Base-by-base conservation (phyloP, 1,140 invertebrate species). In the Drosophila sp. region DNA sequence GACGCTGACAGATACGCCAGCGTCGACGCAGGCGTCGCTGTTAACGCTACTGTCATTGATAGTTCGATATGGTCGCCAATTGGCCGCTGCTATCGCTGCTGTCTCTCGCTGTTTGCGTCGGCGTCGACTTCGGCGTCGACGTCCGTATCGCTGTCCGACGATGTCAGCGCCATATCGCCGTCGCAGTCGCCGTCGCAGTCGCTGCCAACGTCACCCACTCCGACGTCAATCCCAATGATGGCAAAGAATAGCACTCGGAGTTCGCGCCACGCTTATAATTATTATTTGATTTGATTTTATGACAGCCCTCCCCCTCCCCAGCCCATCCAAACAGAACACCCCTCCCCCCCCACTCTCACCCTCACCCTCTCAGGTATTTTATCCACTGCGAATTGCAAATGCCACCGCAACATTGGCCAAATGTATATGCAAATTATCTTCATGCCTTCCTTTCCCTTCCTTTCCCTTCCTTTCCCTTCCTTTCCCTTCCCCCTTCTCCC, bases 211-310 rank as follows among this genome's bases (percentile, higher is more conserved):
- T 7, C 48, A 8, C 25, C 25, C 2, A 36, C 27, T 25, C 2
- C 54, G 56, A 74, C 78, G 81, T 81, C 74, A 87, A 84, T 83
- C 57, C 57, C 38, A 43, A 75, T 45, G 51, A 77, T 63, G 64
- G 56, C 46, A 69, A 76, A 65, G 59, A 80, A 75, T 61, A 40
- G 67, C 27, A 40, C 56, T 51, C 64, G 50, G 21, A 53, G 71
- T 73, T 48, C 53, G 76, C 72, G 76, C 40, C 62, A 74, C 71
- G 70, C 78, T 84, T 84, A 65, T 74, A 72, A 78, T 86, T 72
- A 80, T 86, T 80, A 69, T 80, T 80, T 83, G 77, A 84, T 78
- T 84, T 67, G 63, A 66, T 79, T 73, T 45, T 69, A 76, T 64
- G 69, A 69, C 50, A 6, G 13, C 7, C 32, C 27, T 25, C 27